A percentile compares a stretch with the other conserved stretches of the same genome.
phyloP scores from a whole-genome alignment of 2,797 vertebrate genomes.

The Eupleurogrammus muticus region DNA sequence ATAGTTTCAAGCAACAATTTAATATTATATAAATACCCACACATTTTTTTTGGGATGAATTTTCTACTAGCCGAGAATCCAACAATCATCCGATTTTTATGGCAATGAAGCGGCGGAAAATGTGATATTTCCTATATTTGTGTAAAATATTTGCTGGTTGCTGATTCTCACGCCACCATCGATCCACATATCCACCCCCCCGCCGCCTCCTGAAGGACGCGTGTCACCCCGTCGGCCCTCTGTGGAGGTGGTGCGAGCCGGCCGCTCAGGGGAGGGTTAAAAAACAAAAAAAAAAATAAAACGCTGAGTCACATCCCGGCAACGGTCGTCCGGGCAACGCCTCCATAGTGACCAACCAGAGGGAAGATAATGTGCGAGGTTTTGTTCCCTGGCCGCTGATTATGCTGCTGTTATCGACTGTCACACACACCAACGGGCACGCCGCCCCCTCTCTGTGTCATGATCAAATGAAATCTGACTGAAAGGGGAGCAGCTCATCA shows the following conservation, averaged over 20 bases:
- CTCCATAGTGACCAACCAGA: conserved; percentile 62
- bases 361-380: conserved; percentile 44
- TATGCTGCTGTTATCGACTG: conserved; percentile 21
- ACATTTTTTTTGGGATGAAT: too few species aligned
- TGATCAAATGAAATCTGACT: conserved; percentile 31
- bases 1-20: too few species aligned
- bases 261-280: conserved; percentile 13
- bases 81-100: too few species aligned
- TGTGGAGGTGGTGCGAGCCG: conserved; percentile 46
- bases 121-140: too few species aligned
- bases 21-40: too few species aligned
- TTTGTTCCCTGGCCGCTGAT: conserved; percentile 29
- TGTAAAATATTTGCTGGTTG: too few species aligned
- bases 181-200: conserved; percentile 29
- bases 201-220: conserved; percentile 28
- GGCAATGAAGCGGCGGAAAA: too few species aligned
- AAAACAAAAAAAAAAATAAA: too few species aligned
- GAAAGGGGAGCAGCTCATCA: neutral
- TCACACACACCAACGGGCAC: conserved; percentile 7
- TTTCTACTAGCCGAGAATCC: too few species aligned
- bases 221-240: conserved; percentile 25
- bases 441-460: conserved; percentile 1
- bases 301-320: conserved; percentile 78
- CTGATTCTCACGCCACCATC: too few species aligned
- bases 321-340: conserved; percentile 71